Evolutionary conservation across 2,888 invertebrate genomes (phyloP).

Genomic region (Argyresthia albistria): DNA sequence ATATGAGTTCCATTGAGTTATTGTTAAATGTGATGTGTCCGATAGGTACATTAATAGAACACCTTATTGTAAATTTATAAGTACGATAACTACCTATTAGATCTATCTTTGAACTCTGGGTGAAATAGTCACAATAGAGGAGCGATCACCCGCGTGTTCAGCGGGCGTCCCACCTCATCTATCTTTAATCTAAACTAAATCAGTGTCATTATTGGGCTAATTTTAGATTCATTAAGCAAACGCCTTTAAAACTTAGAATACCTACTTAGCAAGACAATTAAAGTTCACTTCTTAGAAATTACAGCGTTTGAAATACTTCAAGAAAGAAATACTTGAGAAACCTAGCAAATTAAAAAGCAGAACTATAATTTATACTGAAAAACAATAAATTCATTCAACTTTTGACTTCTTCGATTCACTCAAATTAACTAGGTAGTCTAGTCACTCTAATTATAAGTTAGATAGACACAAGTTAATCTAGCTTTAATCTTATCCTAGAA

Average conservation of each 20-base stretch:
- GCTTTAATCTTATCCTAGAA: neutral
- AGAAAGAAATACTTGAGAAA: too few species aligned
- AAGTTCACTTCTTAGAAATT: neutral
- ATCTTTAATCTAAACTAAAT: too few species aligned
- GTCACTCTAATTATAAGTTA: neutral
- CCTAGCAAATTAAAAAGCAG: too few species aligned
- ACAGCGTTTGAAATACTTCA: too few species aligned
- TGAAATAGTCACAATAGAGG: too few species aligned
- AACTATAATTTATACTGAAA: too few species aligned
- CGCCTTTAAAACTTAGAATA: neutral
- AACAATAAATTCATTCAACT: constrained; percentile 7
- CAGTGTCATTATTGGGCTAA: too few species aligned
- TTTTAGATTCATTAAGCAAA: too few species aligned
- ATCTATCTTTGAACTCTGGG: too few species aligned
- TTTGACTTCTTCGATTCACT: constrained; percentile 3
- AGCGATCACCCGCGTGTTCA: too few species aligned
- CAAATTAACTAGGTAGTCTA: too few species aligned
- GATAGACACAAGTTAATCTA: constrained; percentile 2
- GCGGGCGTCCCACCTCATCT: neutral
- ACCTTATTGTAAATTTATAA: neutral
- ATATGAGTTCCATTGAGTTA: constrained; percentile 16
- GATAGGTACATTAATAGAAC: constrained; percentile 13
- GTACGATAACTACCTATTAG: neutral
- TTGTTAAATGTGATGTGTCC: constrained; percentile 29
- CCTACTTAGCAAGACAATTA: neutral